Base-by-base conservation (phyloP, 2,888 invertebrate genomes). In the Philereme vetulata region DNA sequence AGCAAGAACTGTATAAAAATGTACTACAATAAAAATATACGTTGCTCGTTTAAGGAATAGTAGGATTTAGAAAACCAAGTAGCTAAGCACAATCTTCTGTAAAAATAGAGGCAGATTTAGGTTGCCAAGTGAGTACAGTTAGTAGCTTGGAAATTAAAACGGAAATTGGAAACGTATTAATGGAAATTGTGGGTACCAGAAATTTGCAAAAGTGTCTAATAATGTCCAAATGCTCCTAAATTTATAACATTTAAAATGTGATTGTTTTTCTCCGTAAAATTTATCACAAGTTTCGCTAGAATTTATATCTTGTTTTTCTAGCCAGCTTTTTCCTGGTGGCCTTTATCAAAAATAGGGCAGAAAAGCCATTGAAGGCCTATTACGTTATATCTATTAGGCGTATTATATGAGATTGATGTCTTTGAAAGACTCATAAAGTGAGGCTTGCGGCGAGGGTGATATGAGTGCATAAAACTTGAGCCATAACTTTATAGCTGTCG, bases 401-500 rank as follows among this genome's bases (percentile, higher is more conserved):
- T 50, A 48, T 58, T 60, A 58, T 34, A 61, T 46, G 38, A 67
- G 68, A 72, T 70, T 72, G 65, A 71, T 72, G 72, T 69, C 58
- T 66, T 64, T 51, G 54, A 57, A 67, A 51, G 61, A 55, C 60
- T 68, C 67, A 65, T 69, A 70, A 70, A 70, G 60, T 59, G 38
- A 54, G 40, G 49, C 54, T 64, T 58, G 59, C 51, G 63, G 61
- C 57, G 60, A 53, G 56, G 60, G n/a, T 32, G 48, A 42, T 49
- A 56, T 33, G 66, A 64, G 64, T 72, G 66, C 64, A 68, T 71
- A 67, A 68, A 67, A 80, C 70, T 65, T 68, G 61, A 64, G 68
- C 61, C 74, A 77, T 81, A 71, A 76, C 65, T 79, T 77, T 64
- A 66, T 71, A 76, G 75, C 80, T 60, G 54, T 56, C 57, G 60